These are phyloP conservation scores for Trissolcus basalis DNA, from an alignment of 1,140 invertebrate genomes.

Conservation along the genomic window DNA sequence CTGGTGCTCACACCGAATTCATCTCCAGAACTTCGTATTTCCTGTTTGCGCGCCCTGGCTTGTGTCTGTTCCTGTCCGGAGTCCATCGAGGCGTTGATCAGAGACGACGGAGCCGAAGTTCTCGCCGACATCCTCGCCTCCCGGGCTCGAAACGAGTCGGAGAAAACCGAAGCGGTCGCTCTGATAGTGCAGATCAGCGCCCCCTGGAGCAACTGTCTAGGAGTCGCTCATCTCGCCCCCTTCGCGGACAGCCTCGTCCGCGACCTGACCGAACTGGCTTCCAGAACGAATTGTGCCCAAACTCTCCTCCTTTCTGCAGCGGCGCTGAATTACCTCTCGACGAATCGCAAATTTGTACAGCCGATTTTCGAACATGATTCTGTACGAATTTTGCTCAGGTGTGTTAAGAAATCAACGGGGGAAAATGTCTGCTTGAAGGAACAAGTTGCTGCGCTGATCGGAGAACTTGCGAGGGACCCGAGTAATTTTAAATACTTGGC, in stretches of 20 bases:
- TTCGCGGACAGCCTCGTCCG: conserved; percentile 60
- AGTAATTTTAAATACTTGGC: conserved; percentile 80
- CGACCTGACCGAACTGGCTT: conserved; percentile 75
- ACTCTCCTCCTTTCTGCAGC: conserved; percentile 81
- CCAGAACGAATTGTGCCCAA: conserved; percentile 77
- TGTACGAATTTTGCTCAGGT: conserved; percentile 76
- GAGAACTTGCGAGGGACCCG: conserved; percentile 84
- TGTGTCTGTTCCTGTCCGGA: conserved; percentile 81
- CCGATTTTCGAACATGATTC: conserved; percentile 80
- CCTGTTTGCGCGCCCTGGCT: conserved; percentile 80
- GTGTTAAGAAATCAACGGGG: conserved; percentile 73
- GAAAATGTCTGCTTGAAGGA: conserved; percentile 78
- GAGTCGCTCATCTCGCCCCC: conserved; percentile 62
- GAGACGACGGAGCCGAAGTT: conserved; percentile 80
- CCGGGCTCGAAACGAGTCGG: conserved; percentile 70
- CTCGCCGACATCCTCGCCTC: conserved; percentile 78
- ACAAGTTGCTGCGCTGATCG: conserved; percentile 89
- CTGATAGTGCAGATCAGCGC: conserved; percentile 85
- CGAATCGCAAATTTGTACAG: conserved; percentile 57
- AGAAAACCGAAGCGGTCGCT: conserved; percentile 81
- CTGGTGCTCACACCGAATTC: conserved; percentile 65
- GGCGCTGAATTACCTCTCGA: conserved; percentile 81
- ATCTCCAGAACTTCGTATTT: conserved; percentile 76
- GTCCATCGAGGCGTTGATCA: conserved; percentile 80
- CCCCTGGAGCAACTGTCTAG: conserved; percentile 79